Base-by-base conservation (phyloP, 2,113 vertebrate genomes). In the Carettochelys insculpta region DNA sequence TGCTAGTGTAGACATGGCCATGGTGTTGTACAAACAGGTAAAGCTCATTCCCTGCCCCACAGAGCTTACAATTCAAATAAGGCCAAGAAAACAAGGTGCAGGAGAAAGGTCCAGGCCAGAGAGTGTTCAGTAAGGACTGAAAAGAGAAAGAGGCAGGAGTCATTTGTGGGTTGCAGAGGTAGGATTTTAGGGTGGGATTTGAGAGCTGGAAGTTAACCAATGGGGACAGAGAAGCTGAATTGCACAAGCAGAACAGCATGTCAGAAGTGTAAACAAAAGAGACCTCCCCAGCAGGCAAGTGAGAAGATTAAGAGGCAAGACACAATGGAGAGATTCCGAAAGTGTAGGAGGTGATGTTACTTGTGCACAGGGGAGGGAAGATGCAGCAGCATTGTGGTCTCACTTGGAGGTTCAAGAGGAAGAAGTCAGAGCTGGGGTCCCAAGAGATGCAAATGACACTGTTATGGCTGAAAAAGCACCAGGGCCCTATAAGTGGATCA, bases 121-220 rank as follows among this genome's bases (percentile, higher is more conserved):
- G 82, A 89, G 86, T 38, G 34, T 61, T 83, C 16, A 5, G 27
- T 25, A 61, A 48, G n/a, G 47, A 84, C 22, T 14, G 76, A 24
- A 75, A 61, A 19, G 78, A 85, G 29, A 68, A 52, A 79, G 75
- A 6, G 50, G 17, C 10, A 48, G 11, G 41, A 22, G 17, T 19
- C 4, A 20, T 51, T 92, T n/a, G n/a, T n/a, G n/a, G 25, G 8
- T 73, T 88, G 20, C 71, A 77, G 52, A 9, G 51, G 12, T 1
- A 88, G 61, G 61, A 65, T 88, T 94, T 94, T 86, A 85, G 45
- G 89, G 83, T 82, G 1, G 20, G 22, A 11, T 84, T 54, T 92
- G 47, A 86, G 68, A n/a, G 4, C 51, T n/a, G 45, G 83, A 77
- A 22, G 38, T 75, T 45, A 24, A 25, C 24, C 8, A 25, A 52